Conservation (phyloP, 2,888 invertebrate species). For the Acheta domesticus region DNA sequence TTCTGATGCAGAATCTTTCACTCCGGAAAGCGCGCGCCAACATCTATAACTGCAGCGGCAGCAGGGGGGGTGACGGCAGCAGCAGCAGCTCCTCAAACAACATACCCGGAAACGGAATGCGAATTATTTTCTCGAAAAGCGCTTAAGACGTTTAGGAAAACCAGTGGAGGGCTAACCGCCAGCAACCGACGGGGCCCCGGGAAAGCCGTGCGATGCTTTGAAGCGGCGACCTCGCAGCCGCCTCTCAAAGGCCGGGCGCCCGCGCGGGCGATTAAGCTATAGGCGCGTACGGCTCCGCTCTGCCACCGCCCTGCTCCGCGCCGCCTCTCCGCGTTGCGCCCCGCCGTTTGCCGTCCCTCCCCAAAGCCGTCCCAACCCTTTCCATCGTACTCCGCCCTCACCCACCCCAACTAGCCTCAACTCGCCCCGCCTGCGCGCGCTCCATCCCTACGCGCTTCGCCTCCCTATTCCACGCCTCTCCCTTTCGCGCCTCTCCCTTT, state of each 20-base stretch:
- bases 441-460: no score
- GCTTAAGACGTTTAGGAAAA: slow-evolving; percentile 10
- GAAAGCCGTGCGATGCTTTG: background rate
- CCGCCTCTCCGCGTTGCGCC: no score
- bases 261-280: background rate
- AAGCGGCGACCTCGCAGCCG: background rate
- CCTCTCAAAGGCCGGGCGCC: background rate
- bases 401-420: no score
- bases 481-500: no score
- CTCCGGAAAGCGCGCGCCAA: background rate
- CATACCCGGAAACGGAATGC: slow-evolving; percentile 8
- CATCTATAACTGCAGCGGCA: background rate
- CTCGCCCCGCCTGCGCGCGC: no score
- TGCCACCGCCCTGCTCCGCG: no score
- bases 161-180: slow-evolving; percentile 5
- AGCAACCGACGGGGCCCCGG: background rate
- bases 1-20: slow-evolving; percentile 18
- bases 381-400: no score
- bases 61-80: no score
- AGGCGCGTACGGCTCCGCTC: background rate
- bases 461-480: no score
- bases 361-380: no score
- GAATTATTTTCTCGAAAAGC: background rate
- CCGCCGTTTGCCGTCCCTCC: no score
- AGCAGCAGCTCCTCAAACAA: background rate